phyloP scores from a whole-genome alignment of 2,888 invertebrate genomes.

The Harpagoxenus sublaevis region DNA sequence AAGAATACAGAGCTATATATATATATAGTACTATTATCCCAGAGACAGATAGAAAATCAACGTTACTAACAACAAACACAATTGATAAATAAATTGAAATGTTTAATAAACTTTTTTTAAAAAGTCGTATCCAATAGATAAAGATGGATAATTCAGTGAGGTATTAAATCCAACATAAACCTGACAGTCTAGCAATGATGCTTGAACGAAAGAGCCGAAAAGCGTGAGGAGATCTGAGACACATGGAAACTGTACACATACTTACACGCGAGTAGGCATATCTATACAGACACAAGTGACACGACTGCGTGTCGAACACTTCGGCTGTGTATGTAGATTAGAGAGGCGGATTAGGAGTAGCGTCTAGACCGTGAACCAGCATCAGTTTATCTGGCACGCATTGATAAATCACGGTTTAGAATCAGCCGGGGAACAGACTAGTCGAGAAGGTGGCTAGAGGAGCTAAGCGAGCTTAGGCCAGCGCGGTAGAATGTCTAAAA shows the following conservation, averaged over 20 bases:
- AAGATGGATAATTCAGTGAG: neutral
- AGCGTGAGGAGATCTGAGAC: constrained; percentile 1
- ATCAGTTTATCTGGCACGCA: constrained; percentile 86
- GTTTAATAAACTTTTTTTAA: neutral
- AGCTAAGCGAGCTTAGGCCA: constrained; percentile 85
- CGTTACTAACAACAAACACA: neutral
- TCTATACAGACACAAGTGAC: neutral
- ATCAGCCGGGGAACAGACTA: constrained; percentile 87
- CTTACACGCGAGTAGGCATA: neutral
- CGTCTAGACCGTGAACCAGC: constrained; percentile 68
- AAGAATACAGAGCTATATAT: no score
- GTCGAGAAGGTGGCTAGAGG: constrained; percentile 82
- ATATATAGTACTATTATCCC: neutral
- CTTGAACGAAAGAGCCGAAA: neutral
- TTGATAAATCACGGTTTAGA: constrained; percentile 91
- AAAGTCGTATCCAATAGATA: neutral
- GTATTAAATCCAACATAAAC: neutral
- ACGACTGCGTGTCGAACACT: neutral
- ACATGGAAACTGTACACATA: neutral
- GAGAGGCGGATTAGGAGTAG: constrained; percentile 75
- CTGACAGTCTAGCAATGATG: constrained; percentile 1
- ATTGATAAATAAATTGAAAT: neutral
- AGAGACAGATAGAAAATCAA: neutral
- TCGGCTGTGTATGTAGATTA: constrained; percentile 69
- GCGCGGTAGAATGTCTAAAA: constrained; percentile 86